These are phyloP conservation scores for Eleutherodactylus coqui DNA, from an alignment of 2,797 vertebrate species.

Conservation along the genomic window DNA sequence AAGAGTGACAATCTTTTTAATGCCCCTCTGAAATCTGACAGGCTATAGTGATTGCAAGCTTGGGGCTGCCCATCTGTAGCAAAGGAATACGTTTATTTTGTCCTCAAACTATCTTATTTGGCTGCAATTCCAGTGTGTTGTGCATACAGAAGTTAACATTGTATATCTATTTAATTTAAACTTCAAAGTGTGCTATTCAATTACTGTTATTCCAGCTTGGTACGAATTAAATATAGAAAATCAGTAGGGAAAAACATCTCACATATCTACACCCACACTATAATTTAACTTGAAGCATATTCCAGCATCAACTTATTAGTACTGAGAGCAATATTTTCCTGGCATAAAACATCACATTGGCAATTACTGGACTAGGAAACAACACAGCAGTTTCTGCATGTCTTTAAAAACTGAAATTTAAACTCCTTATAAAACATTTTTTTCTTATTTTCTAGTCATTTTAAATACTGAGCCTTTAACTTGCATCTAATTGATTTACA, in stretches of 20 bases:
- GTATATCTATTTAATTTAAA: constrained; percentile 9
- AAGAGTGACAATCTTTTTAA: background rate
- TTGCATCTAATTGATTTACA: background rate
- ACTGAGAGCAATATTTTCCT: constrained; percentile 52
- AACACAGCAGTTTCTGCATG: constrained; percentile 7
- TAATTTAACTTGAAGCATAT: constrained; percentile 45
- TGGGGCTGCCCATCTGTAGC: background rate
- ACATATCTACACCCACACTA: constrained; percentile 50
- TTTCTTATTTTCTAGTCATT: background rate
- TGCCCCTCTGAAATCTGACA: background rate
- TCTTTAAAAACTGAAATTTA: background rate
- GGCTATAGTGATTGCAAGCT: background rate
- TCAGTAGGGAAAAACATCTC: constrained; percentile 50
- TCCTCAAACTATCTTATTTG: background rate
- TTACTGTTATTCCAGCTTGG: constrained; percentile 19
- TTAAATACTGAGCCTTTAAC: background rate
- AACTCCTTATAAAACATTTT: background rate
- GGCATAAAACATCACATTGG: constrained; percentile 29
- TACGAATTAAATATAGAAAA: constrained; percentile 55
- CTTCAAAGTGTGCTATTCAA: constrained; percentile 29
- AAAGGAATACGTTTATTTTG: background rate
- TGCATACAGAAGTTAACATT: background rate
- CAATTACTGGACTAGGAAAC: constrained; percentile 19
- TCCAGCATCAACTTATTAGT: constrained; percentile 47
- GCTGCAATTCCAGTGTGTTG: background rate